Evolutionary conservation across 2,888 invertebrate species (phyloP), one percentile per base, ranked within the genome.

Genomic region (Dioctria rufipes): DNA sequence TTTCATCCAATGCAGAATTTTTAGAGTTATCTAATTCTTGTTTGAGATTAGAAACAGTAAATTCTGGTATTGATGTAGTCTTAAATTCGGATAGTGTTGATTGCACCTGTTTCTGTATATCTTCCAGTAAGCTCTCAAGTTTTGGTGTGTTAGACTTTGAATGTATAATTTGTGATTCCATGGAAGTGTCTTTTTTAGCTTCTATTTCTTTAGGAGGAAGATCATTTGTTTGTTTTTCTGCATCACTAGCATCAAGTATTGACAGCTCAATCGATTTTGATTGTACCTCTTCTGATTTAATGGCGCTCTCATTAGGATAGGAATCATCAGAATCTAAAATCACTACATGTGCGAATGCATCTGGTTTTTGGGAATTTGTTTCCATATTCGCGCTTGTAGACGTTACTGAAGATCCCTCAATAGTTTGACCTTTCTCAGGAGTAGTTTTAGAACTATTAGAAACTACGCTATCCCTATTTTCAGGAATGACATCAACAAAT

Each of bases 341-440:
- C 4, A 80, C 54, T 25, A 79, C 79, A 11, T 79, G 67, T 67
- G 67, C 79, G 60, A 79, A 79, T 66, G 60, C 67, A 13, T 79
- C 79, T 43, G 25, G 4, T 49, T 49, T 67, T 46, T 25, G 5
- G 46, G 46, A 4, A 11, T 67, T 65, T 9, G 37, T 65, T 40
- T 43, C n/a, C 40, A 5, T 11, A 11, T 43, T 11, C 13, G n/a
- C 67, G 49, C 25, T 49, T 6, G 11, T 67, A 11, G 11, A 4
- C 2, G 11, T 37, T 39, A 37, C 6, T 37, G 40, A 63, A 8
- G 25, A 5, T 40, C 43, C 66, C 4, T 6, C 54, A 54, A 8
- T 54, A 6, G 6, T n/a, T 54, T 8, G 39, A 6, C 4, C 9
- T 43, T 49, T 61, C 3, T 49, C 9, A 11, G 4, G 8, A 25